These are phyloP conservation scores for Amblyornis subalaris DNA, from an alignment of 2,113 vertebrate genomes.

Conservation along the genomic window DNA sequence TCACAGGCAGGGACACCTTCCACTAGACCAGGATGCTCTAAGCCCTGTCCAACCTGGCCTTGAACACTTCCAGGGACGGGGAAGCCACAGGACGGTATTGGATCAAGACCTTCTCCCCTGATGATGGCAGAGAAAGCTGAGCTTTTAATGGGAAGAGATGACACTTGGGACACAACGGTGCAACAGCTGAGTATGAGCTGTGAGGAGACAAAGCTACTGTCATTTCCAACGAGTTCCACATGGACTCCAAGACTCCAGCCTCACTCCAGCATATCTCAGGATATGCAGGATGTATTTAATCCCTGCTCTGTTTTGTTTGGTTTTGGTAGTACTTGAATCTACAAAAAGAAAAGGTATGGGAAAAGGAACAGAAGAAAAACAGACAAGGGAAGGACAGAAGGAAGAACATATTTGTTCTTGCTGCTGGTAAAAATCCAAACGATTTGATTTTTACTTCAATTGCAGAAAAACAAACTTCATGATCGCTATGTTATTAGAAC, in stretches of 20 bases:
- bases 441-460: background rate
- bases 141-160: background rate
- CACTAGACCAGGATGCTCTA: background rate
- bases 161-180: accelerated
- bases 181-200: background rate
- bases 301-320: background rate
- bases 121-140: background rate
- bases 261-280: background rate
- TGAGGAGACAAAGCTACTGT: background rate
- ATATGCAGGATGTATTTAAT: background rate
- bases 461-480: background rate
- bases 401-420: slow-evolving; percentile 52
- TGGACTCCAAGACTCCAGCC: background rate
- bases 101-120: background rate
- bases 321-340: background rate
- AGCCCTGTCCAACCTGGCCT: background rate
- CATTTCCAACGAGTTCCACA: accelerated
- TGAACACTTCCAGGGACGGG: background rate
- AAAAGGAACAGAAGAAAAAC: slow-evolving; percentile 16
- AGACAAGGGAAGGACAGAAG: background rate
- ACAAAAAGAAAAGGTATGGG: background rate
- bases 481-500: background rate
- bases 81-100: background rate
- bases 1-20: background rate
- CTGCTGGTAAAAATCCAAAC: slow-evolving; percentile 35